phyloP scores from a whole-genome alignment of 64 coral and sea anemone genomes.

The Pocillopora verrucosa region DNA sequence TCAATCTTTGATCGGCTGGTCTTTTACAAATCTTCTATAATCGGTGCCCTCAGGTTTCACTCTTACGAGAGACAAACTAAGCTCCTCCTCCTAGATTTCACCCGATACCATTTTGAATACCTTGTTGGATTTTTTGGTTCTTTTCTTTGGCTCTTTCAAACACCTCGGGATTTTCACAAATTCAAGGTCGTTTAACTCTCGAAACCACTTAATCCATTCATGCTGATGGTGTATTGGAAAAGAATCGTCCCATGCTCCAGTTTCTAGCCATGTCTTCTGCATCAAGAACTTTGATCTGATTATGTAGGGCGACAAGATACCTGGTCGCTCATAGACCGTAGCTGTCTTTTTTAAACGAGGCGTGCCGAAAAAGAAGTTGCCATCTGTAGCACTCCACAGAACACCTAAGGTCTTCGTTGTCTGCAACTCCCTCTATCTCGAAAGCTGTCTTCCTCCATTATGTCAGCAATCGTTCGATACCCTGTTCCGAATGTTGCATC shows the following conservation, averaged over 20 bases:
- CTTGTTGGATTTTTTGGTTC: constrained; percentile 20
- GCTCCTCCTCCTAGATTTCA: constrained; percentile 25
- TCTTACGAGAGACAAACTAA: constrained; percentile 58
- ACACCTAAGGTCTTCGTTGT: constrained; percentile 68
- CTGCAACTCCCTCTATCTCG: too few relatives aligned
- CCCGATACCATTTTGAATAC: constrained; percentile 62
- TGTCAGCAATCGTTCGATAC: too few relatives aligned
- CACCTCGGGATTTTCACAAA: neutral
- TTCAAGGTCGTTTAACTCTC: neutral
- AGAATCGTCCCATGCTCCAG: too few relatives aligned
- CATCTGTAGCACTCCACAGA: constrained; percentile 41
- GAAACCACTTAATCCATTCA: too few relatives aligned
- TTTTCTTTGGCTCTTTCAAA: neutral
- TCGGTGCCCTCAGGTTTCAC: constrained; percentile 58
- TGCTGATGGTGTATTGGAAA: too few relatives aligned
- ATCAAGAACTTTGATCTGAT: too few relatives aligned
- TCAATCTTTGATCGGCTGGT: constrained; percentile 25
- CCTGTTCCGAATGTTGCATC: too few relatives aligned
- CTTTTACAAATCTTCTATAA: constrained; percentile 41
- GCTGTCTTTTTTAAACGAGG: too few relatives aligned
- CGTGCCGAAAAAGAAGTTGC: constrained; percentile 18
- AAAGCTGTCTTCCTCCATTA: too few relatives aligned
- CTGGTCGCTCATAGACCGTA: too few relatives aligned
- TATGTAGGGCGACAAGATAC: too few relatives aligned
- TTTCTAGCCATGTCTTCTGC: too few relatives aligned